Percentiles rank a stretch among this genome's conserved stretches.
Evolutionary conservation across 1,140 invertebrate species (phyloP).

Genomic region (Lithobius niger): DNA sequence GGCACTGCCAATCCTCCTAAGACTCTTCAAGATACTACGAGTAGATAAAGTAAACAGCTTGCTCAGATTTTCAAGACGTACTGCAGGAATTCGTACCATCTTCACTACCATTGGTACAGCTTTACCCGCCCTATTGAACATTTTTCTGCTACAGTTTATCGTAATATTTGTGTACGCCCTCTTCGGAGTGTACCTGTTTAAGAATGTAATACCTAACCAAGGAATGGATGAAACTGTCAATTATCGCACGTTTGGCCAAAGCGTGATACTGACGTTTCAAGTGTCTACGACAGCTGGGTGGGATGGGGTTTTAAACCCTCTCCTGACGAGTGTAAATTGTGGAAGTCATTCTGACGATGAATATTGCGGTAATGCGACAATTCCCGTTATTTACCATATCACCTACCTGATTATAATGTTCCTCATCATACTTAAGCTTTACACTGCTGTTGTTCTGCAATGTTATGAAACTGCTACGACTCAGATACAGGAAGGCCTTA

Average conservation of each 20-base stretch:
- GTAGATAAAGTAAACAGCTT: constrained; percentile 70
- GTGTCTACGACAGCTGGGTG: constrained; percentile 97
- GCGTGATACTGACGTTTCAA: constrained; percentile 94
- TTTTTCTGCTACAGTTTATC: constrained; percentile 89
- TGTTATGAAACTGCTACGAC: constrained; percentile 97
- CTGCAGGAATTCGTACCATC: constrained; percentile 90
- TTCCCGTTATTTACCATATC: constrained; percentile 86
- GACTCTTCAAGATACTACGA: too few relatives aligned
- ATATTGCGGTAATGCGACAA: constrained; percentile 80
- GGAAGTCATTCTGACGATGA: constrained; percentile 71
- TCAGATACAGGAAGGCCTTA: constrained; percentile 94
- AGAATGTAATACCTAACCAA: constrained; percentile 79
- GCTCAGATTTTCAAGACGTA: constrained; percentile 84
- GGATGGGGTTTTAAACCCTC: constrained; percentile 86
- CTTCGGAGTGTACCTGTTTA: constrained; percentile 99
- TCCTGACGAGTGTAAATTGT: constrained; percentile 91
- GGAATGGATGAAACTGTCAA: constrained; percentile 95
- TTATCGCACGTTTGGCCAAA: constrained; percentile 96
- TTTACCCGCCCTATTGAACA: constrained; percentile 94
- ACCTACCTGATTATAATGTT: constrained; percentile 95
- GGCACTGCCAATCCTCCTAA: too few relatives aligned
- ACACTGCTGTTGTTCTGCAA: constrained; percentile 96
- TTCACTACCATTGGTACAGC: constrained; percentile 96
- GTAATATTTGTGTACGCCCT: constrained; percentile 99
- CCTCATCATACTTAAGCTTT: constrained; percentile 98